Evolutionary conservation across 1,140 invertebrate genomes (phyloP), one percentile per base, ranked within the genome.

Genomic region (Ips nitidus): DNA sequence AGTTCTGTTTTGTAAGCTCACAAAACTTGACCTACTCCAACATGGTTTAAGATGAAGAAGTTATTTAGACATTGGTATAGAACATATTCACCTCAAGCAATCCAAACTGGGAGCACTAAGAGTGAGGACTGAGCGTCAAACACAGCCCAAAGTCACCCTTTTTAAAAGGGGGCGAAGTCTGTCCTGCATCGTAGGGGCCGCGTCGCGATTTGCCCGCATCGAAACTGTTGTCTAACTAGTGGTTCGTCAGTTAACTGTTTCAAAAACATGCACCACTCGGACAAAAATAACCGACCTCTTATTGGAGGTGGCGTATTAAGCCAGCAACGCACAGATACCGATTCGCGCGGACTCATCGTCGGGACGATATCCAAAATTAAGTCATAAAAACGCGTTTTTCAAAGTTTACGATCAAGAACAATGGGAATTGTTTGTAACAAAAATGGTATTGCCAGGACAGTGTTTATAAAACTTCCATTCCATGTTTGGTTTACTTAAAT

Each of bases 121-220:
- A 22, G 22, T 22, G 22, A 22, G 22, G 22, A 22, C 22, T 22
- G 22, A 22, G 22, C 22, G 22, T 22, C 22, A 22, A 22, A 22
- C 22, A 22, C 22, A 22, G 22, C 22, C 22, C 22, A 22, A 22
- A 22, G 22, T 22, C 22, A 22, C 22, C 22, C 22, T 22, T 22
- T 22, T 22, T 55, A 38, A 65, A 55, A 56, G 36, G 64, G 40
- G 41, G 64, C 41, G 42, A 68, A 60, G 56, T 39, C 66, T 42
- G 56, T 8, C 66, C 66, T 68, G 66, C 66, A 68, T 60, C 56
- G 66, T 50, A 40, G 66, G 56, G 56, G 45, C 66, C 66, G 66
- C 58, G 57, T 50, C 56, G 45, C 58, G 58, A 52, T 60, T 60
- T 53, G 40, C 38, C 56, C 57, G 43, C 66, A 60, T 60, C 64